A percentile compares a stretch with the other conserved stretches of the same genome.
phyloP scores from a whole-genome alignment of 2,797 vertebrate species.

The Phoeniculus purpureus region DNA sequence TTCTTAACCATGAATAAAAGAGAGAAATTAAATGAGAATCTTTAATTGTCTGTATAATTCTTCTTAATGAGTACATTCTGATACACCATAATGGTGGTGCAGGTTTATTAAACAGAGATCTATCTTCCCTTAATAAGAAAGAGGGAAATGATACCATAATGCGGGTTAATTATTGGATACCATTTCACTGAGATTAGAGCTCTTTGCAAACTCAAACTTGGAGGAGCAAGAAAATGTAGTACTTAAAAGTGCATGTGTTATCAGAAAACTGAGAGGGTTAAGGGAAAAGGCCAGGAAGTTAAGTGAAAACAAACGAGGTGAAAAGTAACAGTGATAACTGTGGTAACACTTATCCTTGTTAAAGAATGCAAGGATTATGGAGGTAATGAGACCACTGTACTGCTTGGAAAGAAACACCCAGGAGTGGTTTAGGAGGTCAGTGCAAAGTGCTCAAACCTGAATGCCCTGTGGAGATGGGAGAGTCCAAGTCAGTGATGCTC shows the following conservation, averaged over 20 bases:
- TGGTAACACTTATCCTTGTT: neutral
- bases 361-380: neutral
- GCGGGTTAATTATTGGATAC: constrained; percentile 7
- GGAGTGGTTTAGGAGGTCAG: neutral
- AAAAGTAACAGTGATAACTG: neutral
- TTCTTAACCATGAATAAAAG: constrained; percentile 32
- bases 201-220: neutral
- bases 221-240: neutral
- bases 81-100: neutral
- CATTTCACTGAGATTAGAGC: neutral
- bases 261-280: neutral
- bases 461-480: neutral
- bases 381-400: neutral
- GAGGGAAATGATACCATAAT: neutral
- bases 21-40: constrained; percentile 28
- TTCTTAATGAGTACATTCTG: constrained; percentile 39
- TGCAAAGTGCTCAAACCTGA: neutral
- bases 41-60: constrained; percentile 45
- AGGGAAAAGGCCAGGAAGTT: neutral
- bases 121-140: constrained; percentile 38
- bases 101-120: constrained; percentile 54
- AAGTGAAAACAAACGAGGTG: neutral
- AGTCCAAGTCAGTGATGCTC: neutral
- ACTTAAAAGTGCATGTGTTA: neutral
- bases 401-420: neutral